phyloP scores from a whole-genome alignment of 2,888 invertebrate species.

The Macroteleia sp. region DNA sequence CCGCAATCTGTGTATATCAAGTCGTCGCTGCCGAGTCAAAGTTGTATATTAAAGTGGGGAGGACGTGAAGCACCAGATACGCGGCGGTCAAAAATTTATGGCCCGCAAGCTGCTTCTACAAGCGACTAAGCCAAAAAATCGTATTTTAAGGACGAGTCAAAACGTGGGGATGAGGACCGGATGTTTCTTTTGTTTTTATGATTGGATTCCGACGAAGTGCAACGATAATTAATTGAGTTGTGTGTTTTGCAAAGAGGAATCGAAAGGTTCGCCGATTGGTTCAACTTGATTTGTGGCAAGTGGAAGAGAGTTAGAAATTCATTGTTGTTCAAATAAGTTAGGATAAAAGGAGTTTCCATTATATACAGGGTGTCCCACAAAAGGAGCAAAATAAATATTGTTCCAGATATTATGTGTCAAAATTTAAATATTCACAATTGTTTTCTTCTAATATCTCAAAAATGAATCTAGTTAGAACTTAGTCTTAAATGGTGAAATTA shows the following conservation, averaged over 20 bases:
- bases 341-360: too few species aligned
- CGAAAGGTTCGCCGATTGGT: slow-evolving; percentile 38
- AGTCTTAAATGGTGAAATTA: too few species aligned
- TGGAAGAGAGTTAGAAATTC: slow-evolving; percentile 23
- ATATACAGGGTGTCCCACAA: too few species aligned
- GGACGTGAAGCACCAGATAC: slow-evolving; percentile 51
- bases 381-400: too few species aligned
- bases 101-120: slow-evolving; percentile 28
- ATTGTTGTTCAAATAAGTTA: slow-evolving; percentile 19
- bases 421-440: too few species aligned
- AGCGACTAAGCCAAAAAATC: slow-evolving; percentile 35
- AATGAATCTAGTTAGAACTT: too few species aligned
- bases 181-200: slow-evolving; percentile 51
- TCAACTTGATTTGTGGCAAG: slow-evolving; percentile 38
- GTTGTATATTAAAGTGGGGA: slow-evolving; percentile 64
- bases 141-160: slow-evolving; percentile 37
- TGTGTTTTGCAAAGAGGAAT: slow-evolving; percentile 12
- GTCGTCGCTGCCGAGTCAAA: slow-evolving; percentile 60
- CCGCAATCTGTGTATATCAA: slow-evolving; percentile 61
- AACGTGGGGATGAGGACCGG: background rate
- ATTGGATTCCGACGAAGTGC: slow-evolving; percentile 45
- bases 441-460: too few species aligned
- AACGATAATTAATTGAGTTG: slow-evolving; percentile 54
- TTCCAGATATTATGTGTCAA: too few species aligned
- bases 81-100: slow-evolving; percentile 61